Evolutionary conservation across 1,140 invertebrate genomes (phyloP).

Genomic region (Cotesia glomerata): DNA sequence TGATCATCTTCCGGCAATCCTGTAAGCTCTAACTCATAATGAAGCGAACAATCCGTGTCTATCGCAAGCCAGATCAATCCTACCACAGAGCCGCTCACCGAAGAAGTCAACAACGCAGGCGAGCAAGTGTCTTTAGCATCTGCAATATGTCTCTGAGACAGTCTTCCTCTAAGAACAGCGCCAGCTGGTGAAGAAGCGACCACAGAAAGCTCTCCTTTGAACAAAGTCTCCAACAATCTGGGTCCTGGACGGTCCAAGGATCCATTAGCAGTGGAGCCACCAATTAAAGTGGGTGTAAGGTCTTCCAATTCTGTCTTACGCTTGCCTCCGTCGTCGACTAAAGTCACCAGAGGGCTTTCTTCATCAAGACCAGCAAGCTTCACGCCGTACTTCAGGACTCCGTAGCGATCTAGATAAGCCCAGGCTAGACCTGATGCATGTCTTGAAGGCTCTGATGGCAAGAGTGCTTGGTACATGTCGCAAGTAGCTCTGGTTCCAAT

Average conservation of each 20-base stretch:
- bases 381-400: constrained; percentile 74
- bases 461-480: constrained; percentile 78
- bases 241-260: constrained; percentile 71
- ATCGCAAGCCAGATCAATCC: constrained; percentile 83
- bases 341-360: constrained; percentile 71
- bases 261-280: constrained; percentile 70
- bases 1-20: constrained; percentile 34
- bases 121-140: constrained; percentile 74
- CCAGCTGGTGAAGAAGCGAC: constrained; percentile 70
- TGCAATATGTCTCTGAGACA: constrained; percentile 73
- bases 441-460: constrained; percentile 62
- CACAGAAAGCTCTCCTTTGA: constrained; percentile 78
- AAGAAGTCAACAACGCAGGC: constrained; percentile 71
- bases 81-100: constrained; percentile 63
- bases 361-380: constrained; percentile 65
- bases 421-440: constrained; percentile 75
- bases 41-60: constrained; percentile 80
- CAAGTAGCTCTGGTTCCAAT: constrained; percentile 76
- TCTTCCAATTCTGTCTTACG: constrained; percentile 73
- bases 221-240: constrained; percentile 77
- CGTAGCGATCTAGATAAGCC: constrained; percentile 78
- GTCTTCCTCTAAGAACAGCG: constrained; percentile 68
- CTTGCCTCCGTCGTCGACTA: constrained; percentile 74
- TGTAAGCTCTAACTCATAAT: constrained; percentile 75
- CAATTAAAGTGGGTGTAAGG: constrained; percentile 67